phyloP scores from a whole-genome alignment of 2,888 invertebrate species.

The Caenorhabditis sp. region DNA sequence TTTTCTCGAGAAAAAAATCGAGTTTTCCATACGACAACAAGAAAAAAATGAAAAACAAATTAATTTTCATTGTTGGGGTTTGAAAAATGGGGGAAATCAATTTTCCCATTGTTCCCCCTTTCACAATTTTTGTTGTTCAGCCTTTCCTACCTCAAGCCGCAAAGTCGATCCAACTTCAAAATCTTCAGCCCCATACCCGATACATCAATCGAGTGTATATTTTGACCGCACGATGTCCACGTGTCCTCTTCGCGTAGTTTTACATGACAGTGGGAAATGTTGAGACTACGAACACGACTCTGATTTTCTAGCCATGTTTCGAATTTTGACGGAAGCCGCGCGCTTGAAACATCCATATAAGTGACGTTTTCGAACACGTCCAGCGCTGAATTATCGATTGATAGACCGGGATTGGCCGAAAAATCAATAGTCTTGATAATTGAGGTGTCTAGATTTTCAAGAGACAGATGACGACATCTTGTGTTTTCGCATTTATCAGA shows the following conservation, averaged over 20 bases:
- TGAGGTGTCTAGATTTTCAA: conserved; percentile 31
- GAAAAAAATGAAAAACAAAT: no score
- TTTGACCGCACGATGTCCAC: conserved; percentile 54
- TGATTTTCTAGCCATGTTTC: conserved; percentile 45
- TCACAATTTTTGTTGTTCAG: not conserved
- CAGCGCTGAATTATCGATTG: conserved; percentile 45
- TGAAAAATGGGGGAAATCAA: no score
- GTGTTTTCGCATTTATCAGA: conserved; percentile 16
- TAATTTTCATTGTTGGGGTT: no score
- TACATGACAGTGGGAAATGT: conserved; percentile 48
- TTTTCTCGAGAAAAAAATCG: no score
- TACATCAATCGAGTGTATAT: conserved; percentile 60
- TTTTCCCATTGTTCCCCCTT: not conserved
- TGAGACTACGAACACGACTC: conserved; percentile 42
- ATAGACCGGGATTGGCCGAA: conserved; percentile 48
- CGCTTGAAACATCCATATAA: conserved; percentile 40
- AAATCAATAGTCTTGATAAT: conserved; percentile 54
- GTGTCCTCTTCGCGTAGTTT: conserved; percentile 29
- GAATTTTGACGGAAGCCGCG: conserved; percentile 38
- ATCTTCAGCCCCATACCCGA: conserved; percentile 47
- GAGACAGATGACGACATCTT: conserved; percentile 26
- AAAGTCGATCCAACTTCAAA: conserved; percentile 43
- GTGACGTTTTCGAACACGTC: conserved; percentile 42
- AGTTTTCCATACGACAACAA: no score
- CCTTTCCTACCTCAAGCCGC: conserved; percentile 45